These are phyloP conservation scores for Buceros bicornis DNA, from an alignment of 2,797 vertebrate genomes.

Conservation along the genomic window DNA sequence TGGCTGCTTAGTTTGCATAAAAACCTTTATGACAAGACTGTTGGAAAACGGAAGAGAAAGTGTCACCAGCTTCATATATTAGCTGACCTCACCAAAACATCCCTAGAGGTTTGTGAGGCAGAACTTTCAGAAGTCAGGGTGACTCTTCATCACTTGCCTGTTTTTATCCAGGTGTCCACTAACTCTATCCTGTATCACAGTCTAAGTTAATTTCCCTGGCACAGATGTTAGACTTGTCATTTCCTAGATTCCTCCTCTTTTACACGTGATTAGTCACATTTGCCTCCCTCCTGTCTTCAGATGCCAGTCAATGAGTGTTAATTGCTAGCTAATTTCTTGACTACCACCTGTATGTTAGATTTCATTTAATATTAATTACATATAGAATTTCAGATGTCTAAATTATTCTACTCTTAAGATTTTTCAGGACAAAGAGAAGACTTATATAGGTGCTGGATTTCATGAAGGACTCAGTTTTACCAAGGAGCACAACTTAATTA, in stretches of 20 bases:
- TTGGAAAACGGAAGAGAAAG: background rate
- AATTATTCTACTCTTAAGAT: background rate
- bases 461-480: background rate
- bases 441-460: background rate
- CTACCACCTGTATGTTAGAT: background rate
- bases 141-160: background rate
- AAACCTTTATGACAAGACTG: background rate
- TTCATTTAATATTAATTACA: background rate
- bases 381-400: background rate
- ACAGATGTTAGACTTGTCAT: background rate
- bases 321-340: constrained; percentile 8
- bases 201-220: background rate
- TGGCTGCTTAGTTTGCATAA: background rate
- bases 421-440: background rate
- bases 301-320: background rate
- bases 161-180: background rate
- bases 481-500: background rate
- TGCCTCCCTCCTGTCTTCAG: background rate
- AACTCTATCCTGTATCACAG: background rate
- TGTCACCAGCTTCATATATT: background rate
- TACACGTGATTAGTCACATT: background rate
- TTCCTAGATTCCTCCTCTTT: background rate
- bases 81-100: background rate
- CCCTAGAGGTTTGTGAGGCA: background rate
- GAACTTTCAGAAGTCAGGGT: background rate